phyloP scores from a whole-genome alignment of 2,113 vertebrate genomes.

The Girardinichthys multiradiatus region DNA sequence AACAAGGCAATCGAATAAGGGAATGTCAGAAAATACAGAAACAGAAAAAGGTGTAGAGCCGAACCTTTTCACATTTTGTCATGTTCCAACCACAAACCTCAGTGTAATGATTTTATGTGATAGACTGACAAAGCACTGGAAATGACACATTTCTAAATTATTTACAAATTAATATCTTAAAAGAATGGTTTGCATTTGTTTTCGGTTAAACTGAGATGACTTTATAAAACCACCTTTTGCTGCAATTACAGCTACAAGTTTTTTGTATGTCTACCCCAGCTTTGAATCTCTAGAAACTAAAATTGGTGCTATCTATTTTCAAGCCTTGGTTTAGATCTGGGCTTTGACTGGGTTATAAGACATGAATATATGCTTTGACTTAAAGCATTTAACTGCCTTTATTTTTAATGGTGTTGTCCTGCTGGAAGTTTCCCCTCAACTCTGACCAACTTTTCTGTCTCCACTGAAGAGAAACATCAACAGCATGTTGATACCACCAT shows the following conservation, averaged over 20 bases:
- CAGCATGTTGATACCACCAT: no score
- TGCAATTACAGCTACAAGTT: slow-evolving; percentile 1
- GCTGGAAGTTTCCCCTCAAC: no score
- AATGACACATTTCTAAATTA: background rate
- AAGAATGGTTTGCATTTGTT: no score
- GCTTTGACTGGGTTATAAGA: background rate
- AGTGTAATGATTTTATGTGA: background rate
- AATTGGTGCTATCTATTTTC: no score
- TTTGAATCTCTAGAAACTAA: no score
- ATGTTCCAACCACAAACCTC: background rate
- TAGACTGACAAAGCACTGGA: background rate
- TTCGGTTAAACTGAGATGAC: no score
- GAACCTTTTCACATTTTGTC: background rate
- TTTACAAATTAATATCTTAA: background rate
- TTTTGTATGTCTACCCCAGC: slow-evolving; percentile 2
- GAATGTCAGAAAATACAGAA: background rate
- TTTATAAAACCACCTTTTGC: no score
- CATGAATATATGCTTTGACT: no score
- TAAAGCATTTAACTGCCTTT: no score
- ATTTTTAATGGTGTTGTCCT: no score
- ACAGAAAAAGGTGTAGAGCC: background rate
- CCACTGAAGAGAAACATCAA: no score
- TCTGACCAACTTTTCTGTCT: no score
- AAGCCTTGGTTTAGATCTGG: background rate
- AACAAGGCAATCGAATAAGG: background rate